Evolutionary conservation across 2,888 invertebrate species (phyloP).

Genomic region (Gymnocheta viridis): DNA sequence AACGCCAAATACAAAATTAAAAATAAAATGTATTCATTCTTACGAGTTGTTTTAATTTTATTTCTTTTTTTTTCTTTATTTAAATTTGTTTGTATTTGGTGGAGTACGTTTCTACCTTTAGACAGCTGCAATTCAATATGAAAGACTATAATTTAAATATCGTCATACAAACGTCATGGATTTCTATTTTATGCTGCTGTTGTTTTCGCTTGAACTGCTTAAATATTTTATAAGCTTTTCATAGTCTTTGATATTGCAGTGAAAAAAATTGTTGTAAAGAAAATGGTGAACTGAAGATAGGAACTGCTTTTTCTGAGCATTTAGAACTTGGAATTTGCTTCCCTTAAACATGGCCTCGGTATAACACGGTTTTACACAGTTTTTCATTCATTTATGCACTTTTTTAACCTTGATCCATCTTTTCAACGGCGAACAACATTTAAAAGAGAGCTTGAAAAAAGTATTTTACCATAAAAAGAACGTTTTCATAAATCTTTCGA

Average conservation of each 20-base stretch:
- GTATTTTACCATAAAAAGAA: no score
- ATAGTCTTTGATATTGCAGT: constrained; percentile 28
- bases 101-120: constrained; percentile 36
- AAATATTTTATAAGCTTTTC: constrained; percentile 56
- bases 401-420: no score
- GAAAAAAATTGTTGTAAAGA: constrained; percentile 21
- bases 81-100: constrained; percentile 11
- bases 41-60: not conserved
- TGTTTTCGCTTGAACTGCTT: constrained; percentile 55
- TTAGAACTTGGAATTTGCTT: not conserved
- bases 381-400: no score
- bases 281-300: no score
- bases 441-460: no score
- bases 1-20: constrained; percentile 62
- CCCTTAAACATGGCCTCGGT: no score
- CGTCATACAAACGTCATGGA: constrained; percentile 66
- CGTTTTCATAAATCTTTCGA: no score
- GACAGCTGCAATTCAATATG: constrained; percentile 67
- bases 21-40: constrained; percentile 61
- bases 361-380: no score
- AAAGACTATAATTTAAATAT: constrained; percentile 68
- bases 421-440: no score
- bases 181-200: constrained; percentile 52
- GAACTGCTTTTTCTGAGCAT: not conserved
- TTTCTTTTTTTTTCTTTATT: constrained; percentile 10